Evolutionary conservation across 2,113 vertebrate species (phyloP), one percentile per base, ranked within the genome.

Genomic region (Python bivittatus): DNA sequence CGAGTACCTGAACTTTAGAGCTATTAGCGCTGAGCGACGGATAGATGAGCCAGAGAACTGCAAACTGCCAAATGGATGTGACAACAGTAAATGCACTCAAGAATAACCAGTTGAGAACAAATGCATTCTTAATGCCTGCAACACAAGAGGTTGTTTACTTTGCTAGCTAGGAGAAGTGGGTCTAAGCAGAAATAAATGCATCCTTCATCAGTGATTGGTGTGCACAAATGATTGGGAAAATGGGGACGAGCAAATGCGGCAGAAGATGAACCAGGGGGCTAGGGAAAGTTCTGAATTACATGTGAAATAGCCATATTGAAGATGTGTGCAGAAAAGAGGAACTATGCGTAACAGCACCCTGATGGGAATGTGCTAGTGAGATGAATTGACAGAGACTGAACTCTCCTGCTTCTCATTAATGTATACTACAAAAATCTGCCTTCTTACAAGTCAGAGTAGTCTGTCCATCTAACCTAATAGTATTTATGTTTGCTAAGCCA

Each of bases 11-110:
- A 93, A 95, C 94, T 96, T 96, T 57, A 1, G 88, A 86, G 96
- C 93, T 96, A 52, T 95, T 95, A 94, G 53, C 79, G 58, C 86
- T 52, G 38, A 96, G 91, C 17, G 52, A 68, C 91, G 84, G 87
- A 56, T 84, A 96, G 97, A 94, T 53, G 92, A 91, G 91, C 60
- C 89, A 84, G 4, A 91, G 88, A 84, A 91, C 53, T 68, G 94
- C 86, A 89, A 93, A 96, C 93, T 86, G 95, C 95, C 96, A 95
- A 97, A 96, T 96, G 97, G 96, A 97, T 94, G 94, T 93, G 95
- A 97, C 97, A 96, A 86, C 89, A 96, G 95, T 23, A 97, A 97
- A 97, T 94, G 96, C 97, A 95, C 97, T 96, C 96, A 96, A 92
- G 96, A 95, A 96, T 94, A 97, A 96, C 93, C 96, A 92, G 97